These are phyloP conservation scores for Manis pentadactyla DNA, from an alignment of 2,797 vertebrate genomes.

Conservation along the genomic window DNA sequence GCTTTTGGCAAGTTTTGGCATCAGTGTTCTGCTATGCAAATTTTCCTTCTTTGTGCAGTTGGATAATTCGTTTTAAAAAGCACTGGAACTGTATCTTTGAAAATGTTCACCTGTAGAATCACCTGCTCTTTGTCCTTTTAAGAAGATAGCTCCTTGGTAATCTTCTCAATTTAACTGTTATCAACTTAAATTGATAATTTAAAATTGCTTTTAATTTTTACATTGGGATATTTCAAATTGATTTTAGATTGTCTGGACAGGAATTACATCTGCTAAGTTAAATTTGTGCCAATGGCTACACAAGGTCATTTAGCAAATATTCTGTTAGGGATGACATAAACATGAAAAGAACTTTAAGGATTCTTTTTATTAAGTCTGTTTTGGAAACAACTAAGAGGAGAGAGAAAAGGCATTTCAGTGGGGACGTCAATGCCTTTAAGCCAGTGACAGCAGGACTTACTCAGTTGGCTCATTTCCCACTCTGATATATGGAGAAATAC, in stretches of 20 bases:
- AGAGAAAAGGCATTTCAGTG: neutral
- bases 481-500: neutral
- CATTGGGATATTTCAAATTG: slow-evolving; percentile 45
- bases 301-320: slow-evolving; percentile 42
- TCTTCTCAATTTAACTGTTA: neutral
- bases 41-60: neutral
- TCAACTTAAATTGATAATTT: too few relatives aligned
- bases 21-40: slow-evolving; percentile 13
- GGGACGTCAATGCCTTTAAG: neutral
- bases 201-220: slow-evolving; percentile 46
- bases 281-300: slow-evolving; percentile 32
- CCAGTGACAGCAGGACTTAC: neutral
- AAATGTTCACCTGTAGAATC: neutral
- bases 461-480: neutral
- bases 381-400: slow-evolving; percentile 43
- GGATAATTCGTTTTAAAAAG: neutral
- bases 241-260: slow-evolving; percentile 50
- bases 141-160: neutral
- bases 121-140: neutral
- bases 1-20: neutral
- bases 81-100: neutral
- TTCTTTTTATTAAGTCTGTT: slow-evolving; percentile 12
- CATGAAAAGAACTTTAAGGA: slow-evolving; percentile 50
- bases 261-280: neutral
- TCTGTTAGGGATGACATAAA: slow-evolving; percentile 10